Percentiles rank a stretch among this genome's conserved stretches.
Evolutionary conservation across 2,888 invertebrate genomes (phyloP).

Genomic region (Mystacides longicornis): DNA sequence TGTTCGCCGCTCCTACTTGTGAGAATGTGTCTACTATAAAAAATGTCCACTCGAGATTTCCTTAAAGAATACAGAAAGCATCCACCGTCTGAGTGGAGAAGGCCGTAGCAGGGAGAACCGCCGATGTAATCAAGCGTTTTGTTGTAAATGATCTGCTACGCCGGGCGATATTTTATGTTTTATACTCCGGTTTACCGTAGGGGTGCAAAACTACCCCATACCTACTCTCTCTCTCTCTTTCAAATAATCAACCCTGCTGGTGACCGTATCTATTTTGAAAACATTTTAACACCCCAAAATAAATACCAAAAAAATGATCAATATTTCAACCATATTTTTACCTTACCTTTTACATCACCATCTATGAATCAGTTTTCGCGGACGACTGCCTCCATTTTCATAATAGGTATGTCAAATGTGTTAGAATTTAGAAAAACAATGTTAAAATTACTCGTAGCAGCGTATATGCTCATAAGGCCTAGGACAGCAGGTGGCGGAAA

Average conservation of each 20-base stretch:
- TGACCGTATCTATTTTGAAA: no score
- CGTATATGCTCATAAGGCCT: no score
- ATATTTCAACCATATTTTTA: no score
- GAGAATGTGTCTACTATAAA: conserved; percentile 9
- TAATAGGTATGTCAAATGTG: no score
- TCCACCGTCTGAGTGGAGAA: not conserved
- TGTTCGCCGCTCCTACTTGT: not conserved
- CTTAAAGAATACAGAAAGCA: conserved; percentile 16
- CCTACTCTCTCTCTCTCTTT: not conserved
- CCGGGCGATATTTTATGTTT: conserved; percentile 27
- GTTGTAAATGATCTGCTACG: conserved; percentile 27
- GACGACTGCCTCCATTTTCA: no score
- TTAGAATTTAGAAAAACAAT: no score
- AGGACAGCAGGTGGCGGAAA: no score
- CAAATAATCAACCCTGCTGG: not conserved
- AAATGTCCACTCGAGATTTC: conserved; percentile 18
- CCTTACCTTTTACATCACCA: no score
- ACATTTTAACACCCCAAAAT: no score
- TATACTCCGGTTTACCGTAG: conserved; percentile 23
- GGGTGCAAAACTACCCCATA: conserved; percentile 4
- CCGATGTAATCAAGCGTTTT: conserved; percentile 27
- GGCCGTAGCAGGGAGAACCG: conserved; percentile 9
- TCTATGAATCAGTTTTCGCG: no score
- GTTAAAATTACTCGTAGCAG: no score
- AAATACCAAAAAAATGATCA: no score